These are phyloP conservation scores for Piaya cayana DNA, from an alignment of 2,113 vertebrate species.

Conservation along the genomic window DNA sequence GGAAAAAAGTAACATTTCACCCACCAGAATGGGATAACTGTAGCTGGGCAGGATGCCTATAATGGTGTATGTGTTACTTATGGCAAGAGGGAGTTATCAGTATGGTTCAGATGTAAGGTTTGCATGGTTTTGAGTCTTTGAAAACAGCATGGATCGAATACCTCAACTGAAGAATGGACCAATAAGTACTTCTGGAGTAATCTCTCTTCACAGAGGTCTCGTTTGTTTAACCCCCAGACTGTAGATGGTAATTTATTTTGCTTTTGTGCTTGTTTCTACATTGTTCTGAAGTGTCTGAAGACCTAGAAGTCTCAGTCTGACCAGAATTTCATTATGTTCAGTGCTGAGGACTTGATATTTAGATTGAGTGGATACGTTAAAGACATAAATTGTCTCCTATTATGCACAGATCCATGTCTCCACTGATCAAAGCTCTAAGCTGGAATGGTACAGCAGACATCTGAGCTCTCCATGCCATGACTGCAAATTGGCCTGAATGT, in stretches of 20 bases:
- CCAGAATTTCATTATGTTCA: not conserved
- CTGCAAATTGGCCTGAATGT: not conserved
- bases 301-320: not conserved
- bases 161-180: not conserved
- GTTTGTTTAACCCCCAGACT: not conserved
- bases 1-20: not conserved
- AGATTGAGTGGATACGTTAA: not conserved
- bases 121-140: not conserved
- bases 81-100: not conserved
- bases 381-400: not conserved
- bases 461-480: not conserved
- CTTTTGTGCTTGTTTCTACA: not conserved
- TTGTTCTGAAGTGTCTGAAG: not conserved
- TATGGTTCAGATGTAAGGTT: not conserved
- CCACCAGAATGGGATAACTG: not conserved
- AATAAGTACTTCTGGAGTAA: not conserved
- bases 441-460: not conserved
- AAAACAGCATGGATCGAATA: not conserved
- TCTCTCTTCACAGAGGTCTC: not conserved
- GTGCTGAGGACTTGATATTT: not conserved
- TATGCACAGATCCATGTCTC: not conserved
- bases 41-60: not conserved
- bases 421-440: not conserved
- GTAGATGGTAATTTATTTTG: not conserved
- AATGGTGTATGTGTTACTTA: not conserved